These are phyloP conservation scores for Macrocentrus cingulum DNA, from an alignment of 1,140 invertebrate genomes.

Conservation along the genomic window DNA sequence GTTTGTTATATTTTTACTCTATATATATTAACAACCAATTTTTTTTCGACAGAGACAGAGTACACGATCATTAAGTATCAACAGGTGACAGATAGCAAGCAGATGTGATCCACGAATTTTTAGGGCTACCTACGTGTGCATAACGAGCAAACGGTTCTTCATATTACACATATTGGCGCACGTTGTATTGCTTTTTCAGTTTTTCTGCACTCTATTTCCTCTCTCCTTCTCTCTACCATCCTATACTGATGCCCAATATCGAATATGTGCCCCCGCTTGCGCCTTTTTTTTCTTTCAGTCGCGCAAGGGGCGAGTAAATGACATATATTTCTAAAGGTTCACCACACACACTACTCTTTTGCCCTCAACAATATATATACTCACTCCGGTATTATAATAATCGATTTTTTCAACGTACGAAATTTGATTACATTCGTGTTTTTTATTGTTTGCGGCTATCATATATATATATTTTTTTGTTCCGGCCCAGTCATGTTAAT, in stretches of 20 bases:
- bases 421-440: no score
- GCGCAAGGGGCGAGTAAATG: no score
- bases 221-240: conserved; percentile 12
- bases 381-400: no score
- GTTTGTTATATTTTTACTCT: conserved; percentile 35
- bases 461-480: no score
- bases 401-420: no score
- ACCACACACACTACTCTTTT: no score
- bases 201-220: neutral
- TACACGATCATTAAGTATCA: conserved; percentile 33
- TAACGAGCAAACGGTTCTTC: conserved; percentile 22
- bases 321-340: no score
- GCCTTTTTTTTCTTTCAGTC: neutral
- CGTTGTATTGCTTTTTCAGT: conserved; percentile 7
- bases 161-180: conserved; percentile 12
- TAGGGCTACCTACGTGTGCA: conserved; percentile 13
- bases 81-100: conserved; percentile 35
- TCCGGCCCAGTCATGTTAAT: no score
- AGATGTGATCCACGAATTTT: conserved; percentile 28
- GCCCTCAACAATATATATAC: no score
- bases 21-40: conserved; percentile 1
- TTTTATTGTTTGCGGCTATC: no score
- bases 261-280: neutral
- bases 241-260: no score
- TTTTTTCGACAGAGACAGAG: neutral